phyloP scores from a whole-genome alignment of 2,888 invertebrate species.

The Rotaria socialis region DNA sequence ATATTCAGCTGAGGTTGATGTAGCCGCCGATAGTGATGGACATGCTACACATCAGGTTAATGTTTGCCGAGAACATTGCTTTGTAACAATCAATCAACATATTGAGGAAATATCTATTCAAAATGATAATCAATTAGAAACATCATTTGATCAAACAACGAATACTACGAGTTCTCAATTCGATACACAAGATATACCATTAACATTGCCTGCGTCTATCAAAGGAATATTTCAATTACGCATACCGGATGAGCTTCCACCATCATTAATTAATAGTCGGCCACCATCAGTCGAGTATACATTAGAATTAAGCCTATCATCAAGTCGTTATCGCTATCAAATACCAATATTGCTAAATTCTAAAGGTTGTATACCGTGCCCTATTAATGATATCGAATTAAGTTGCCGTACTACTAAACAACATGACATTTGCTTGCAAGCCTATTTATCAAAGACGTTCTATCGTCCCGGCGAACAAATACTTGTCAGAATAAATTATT shows the following conservation, averaged over 20 bases:
- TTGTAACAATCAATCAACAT: not conserved
- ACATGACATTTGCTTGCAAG: conserved; percentile 1
- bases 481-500: not conserved
- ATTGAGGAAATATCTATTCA: not conserved
- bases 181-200: not conserved
- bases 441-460: not conserved
- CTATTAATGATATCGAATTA: not conserved
- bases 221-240: not conserved
- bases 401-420: not conserved
- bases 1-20: conserved; percentile 4
- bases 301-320: not conserved
- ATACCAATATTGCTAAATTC: not conserved
- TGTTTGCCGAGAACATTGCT: not conserved
- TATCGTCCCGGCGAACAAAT: conserved; percentile 22
- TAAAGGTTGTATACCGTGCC: not conserved
- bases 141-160: not conserved
- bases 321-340: conserved; percentile 7
- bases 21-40: conserved; percentile 5
- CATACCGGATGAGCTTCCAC: not conserved
- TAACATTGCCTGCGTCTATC: not conserved
- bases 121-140: not conserved
- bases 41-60: not conserved
- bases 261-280: not conserved
- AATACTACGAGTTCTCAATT: too few relatives aligned
- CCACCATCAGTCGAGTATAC: not conserved